A percentile compares a stretch with the other conserved stretches of the same genome.
These are phyloP conservation scores for Oceanodroma leucorhoa DNA, from an alignment of 2,797 vertebrate genomes.

Conservation along the genomic window DNA sequence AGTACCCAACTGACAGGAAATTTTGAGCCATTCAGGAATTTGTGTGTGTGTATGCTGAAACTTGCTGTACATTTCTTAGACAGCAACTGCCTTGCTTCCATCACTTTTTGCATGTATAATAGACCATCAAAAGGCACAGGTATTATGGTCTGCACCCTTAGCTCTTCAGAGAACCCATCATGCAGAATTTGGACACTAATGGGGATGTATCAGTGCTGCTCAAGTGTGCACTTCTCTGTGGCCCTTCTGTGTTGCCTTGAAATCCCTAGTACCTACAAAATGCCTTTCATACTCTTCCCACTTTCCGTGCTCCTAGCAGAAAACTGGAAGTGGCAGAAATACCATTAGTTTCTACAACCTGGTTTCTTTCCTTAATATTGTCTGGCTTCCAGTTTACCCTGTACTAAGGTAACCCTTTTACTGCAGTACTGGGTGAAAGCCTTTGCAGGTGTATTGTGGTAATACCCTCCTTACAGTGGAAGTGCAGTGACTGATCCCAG, in stretches of 20 bases:
- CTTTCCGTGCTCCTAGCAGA: background rate
- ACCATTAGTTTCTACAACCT: background rate
- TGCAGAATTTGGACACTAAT: background rate
- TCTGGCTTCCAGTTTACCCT: background rate
- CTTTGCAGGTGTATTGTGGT: background rate
- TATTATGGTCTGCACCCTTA: background rate
- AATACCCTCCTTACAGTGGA: background rate
- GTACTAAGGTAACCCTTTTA: background rate
- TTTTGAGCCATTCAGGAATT: background rate
- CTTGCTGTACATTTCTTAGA: background rate
- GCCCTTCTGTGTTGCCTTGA: background rate
- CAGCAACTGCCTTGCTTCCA: background rate
- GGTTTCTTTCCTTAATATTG: background rate
- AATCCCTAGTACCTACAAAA: background rate
- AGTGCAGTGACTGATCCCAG: background rate
- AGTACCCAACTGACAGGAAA: background rate
- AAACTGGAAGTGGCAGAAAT: background rate
- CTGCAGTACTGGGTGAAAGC: background rate
- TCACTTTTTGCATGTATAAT: accelerated
- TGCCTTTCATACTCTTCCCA: background rate
- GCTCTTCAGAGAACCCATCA: background rate
- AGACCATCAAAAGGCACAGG: background rate
- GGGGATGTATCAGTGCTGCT: background rate
- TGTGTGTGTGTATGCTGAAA: accelerated
- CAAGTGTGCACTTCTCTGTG: background rate